A percentile compares a stretch with the other conserved stretches of the same genome.
phyloP scores from a whole-genome alignment of 2,797 vertebrate species.

The Perodicticus potto region DNA sequence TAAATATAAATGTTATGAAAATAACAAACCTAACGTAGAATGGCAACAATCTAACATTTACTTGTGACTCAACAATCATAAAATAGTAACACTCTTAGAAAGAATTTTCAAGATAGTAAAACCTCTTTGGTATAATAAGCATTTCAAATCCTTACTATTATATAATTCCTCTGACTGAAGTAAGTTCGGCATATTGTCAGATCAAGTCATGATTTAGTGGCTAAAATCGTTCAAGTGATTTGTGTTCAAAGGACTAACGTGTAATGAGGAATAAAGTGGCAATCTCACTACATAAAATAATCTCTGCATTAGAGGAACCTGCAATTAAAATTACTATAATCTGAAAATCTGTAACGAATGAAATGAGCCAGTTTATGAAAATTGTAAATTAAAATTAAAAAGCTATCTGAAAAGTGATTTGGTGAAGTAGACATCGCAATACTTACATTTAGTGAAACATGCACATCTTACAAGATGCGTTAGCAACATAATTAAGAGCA shows the following conservation, averaged over 20 bases:
- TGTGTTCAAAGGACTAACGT: rapidly evolving
- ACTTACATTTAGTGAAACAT: rapidly evolving
- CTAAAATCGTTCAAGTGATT: rapidly evolving
- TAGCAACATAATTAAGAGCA: not conserved
- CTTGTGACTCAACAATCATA: not conserved
- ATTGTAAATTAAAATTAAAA: no score
- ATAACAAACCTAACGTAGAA: not conserved
- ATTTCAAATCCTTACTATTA: not conserved
- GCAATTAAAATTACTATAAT: no score
- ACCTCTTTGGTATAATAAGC: not conserved
- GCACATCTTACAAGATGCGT: rapidly evolving
- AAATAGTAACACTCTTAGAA: not conserved
- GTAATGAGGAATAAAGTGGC: rapidly evolving
- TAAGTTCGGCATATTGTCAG: not conserved
- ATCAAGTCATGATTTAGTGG: rapidly evolving
- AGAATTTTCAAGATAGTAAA: not conserved
- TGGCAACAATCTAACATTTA: not conserved
- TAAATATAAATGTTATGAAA: not conserved
- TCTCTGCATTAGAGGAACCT: no score
- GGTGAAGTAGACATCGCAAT: rapidly evolving
- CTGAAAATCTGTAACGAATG: rapidly evolving
- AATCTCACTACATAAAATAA: not conserved
- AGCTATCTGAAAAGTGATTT: not conserved
- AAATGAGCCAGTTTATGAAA: rapidly evolving
- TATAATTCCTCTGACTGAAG: rapidly evolving